These are phyloP conservation scores for Petroica traversi DNA, from an alignment of 2,113 vertebrate genomes.

Conservation along the genomic window DNA sequence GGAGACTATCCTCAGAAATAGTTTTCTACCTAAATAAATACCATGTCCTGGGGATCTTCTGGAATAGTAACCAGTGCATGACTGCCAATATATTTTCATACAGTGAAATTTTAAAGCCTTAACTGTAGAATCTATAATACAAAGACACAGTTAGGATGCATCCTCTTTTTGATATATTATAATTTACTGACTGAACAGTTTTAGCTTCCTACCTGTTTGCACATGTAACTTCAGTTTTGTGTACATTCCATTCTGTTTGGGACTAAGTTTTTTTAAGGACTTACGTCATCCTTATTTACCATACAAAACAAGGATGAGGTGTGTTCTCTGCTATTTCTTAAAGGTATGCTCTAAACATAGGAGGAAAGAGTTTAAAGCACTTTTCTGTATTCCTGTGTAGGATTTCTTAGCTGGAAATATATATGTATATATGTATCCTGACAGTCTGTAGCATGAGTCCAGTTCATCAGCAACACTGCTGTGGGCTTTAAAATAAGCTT, in stretches of 20 bases:
- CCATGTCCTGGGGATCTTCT: background rate
- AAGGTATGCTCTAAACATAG: background rate
- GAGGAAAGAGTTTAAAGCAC: background rate
- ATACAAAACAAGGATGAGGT: background rate
- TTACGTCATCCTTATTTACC: background rate
- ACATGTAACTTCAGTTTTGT: background rate
- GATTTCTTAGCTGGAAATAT: background rate
- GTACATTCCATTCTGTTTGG: background rate
- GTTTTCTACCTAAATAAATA: constrained; percentile 22
- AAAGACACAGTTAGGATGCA: background rate
- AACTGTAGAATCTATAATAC: background rate
- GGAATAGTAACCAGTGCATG: background rate
- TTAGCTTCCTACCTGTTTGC: background rate
- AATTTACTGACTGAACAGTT: background rate
- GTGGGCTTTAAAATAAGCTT: background rate
- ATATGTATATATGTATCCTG: background rate
- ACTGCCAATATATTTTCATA: background rate
- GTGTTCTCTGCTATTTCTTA: background rate
- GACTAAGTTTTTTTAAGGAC: background rate
- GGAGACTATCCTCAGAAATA: background rate
- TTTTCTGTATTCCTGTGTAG: background rate
- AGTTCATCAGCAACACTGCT: background rate
- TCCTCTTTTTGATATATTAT: background rate
- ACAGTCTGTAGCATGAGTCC: background rate
- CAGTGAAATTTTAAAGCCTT: background rate